A percentile compares a stretch with the other conserved stretches of the same genome.
Evolutionary conservation across 2,888 invertebrate species (phyloP).

Genomic region (Acanthacorydalis orientalis): DNA sequence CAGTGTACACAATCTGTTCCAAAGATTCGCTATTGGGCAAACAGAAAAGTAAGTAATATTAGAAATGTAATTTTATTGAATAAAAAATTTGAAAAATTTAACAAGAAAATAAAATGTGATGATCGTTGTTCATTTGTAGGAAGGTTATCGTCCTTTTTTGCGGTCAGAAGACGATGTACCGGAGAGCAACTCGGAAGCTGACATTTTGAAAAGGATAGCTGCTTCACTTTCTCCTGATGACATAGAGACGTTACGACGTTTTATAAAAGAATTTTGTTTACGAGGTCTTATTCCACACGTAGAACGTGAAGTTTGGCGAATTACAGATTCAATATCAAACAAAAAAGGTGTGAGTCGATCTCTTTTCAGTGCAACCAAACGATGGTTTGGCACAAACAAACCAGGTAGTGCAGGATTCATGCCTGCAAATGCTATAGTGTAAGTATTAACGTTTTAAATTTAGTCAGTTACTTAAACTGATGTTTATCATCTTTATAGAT

Average conservation of each 20-base stretch:
- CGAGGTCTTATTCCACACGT: constrained; percentile 80
- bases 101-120: no score
- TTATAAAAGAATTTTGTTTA: constrained; percentile 75
- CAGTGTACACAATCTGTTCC: no score
- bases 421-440: not conserved
- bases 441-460: not conserved
- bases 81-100: no score
- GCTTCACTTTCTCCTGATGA: constrained; percentile 56
- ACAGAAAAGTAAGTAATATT: no score
- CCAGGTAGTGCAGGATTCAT: constrained; percentile 43
- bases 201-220: constrained; percentile 29
- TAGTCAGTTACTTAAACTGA: constrained; percentile 4
- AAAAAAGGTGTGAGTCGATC: constrained; percentile 89
- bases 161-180: constrained; percentile 36
- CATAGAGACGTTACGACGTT: constrained; percentile 65
- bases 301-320: constrained; percentile 67
- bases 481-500: constrained; percentile 35
- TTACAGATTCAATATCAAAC: constrained; percentile 66
- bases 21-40: no score
- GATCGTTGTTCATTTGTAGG: no score
- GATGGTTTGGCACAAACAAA: constrained; percentile 88
- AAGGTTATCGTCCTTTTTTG: constrained; percentile 8
- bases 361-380: constrained; percentile 82
- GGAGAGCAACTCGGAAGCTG: constrained; percentile 34
- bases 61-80: no score